phyloP scores from a whole-genome alignment of 2,113 vertebrate genomes.

The Bujurquina vittata region DNA sequence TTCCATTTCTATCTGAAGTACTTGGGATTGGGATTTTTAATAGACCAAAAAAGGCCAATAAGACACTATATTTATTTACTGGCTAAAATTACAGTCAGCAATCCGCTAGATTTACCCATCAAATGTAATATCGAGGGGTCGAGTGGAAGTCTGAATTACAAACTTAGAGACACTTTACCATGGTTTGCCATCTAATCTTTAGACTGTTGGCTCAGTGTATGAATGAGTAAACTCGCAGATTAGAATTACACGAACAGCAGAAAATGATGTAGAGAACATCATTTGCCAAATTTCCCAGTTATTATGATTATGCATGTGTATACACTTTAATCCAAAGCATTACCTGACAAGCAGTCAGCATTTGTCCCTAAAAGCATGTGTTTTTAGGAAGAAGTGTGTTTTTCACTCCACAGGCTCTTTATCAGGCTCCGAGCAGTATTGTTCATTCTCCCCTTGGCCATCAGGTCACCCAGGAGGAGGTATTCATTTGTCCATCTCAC shows the following conservation, averaged over 20 bases:
- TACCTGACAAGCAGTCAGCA: neutral
- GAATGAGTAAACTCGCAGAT: neutral
- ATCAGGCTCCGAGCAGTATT: slow-evolving; percentile 32
- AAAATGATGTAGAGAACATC: neutral
- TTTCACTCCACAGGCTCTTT: slow-evolving; percentile 1
- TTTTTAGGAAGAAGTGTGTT: neutral
- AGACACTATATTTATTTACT: neutral
- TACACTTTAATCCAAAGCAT: neutral
- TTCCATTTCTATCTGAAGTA: slow-evolving; percentile 50
- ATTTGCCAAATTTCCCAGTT: neutral
- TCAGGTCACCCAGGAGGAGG: slow-evolving; percentile 70
- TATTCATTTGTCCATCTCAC: slow-evolving; percentile 71
- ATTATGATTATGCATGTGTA: neutral
- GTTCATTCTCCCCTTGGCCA: slow-evolving; percentile 47
- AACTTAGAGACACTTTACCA: neutral
- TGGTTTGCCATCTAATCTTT: neutral
- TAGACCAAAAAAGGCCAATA: neutral
- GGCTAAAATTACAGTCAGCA: neutral
- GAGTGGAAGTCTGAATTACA: neutral
- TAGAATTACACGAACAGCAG: neutral
- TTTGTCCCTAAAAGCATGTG: neutral
- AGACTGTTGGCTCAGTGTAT: neutral
- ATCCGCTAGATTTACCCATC: neutral
- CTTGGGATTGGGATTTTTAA: neutral
- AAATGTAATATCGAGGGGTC: neutral